Percentiles rank a stretch among this genome's conserved stretches.
phyloP scores from a whole-genome alignment of 2,797 vertebrate species.

The Enteromius viviparus region DNA sequence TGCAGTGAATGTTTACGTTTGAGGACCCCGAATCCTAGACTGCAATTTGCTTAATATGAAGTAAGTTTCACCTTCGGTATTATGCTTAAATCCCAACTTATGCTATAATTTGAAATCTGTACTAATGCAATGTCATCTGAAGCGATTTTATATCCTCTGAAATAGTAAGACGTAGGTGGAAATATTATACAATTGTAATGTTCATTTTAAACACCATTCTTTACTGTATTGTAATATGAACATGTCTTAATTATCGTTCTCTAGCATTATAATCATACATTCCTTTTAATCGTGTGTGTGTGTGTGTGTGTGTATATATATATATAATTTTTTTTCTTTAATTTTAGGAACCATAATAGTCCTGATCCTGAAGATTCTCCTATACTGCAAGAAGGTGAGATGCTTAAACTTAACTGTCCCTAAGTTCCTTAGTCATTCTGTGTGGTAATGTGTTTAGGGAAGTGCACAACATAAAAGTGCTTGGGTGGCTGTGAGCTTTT shows the following conservation, averaged over 20 bases:
- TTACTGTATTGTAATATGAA: not conserved
- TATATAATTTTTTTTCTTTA: not conserved
- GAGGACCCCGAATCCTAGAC: not conserved
- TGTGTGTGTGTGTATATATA: too few species aligned
- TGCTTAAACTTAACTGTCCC: not conserved
- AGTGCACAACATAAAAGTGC: not conserved
- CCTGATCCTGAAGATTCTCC: slow-evolving; percentile 59
- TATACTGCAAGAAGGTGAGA: slow-evolving; percentile 57
- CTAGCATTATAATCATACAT: not conserved
- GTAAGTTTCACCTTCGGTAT: slow-evolving; percentile 19
- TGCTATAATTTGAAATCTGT: not conserved
- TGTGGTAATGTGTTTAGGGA: not conserved
- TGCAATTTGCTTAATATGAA: slow-evolving; percentile 8
- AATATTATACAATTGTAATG: not conserved
- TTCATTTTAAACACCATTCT: not conserved
- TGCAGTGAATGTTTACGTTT: not conserved
- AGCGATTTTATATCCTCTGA: not conserved
- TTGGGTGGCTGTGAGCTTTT: not conserved
- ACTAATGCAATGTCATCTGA: not conserved
- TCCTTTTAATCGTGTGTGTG: too few species aligned
- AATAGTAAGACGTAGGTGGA: not conserved
- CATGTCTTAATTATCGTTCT: not conserved
- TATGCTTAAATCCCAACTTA: not conserved
- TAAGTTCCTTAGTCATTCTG: not conserved
- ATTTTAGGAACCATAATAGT: slow-evolving; percentile 56